Evolutionary conservation across 1,140 invertebrate species (phyloP).

Genomic region (Branchinecta lindahli): DNA sequence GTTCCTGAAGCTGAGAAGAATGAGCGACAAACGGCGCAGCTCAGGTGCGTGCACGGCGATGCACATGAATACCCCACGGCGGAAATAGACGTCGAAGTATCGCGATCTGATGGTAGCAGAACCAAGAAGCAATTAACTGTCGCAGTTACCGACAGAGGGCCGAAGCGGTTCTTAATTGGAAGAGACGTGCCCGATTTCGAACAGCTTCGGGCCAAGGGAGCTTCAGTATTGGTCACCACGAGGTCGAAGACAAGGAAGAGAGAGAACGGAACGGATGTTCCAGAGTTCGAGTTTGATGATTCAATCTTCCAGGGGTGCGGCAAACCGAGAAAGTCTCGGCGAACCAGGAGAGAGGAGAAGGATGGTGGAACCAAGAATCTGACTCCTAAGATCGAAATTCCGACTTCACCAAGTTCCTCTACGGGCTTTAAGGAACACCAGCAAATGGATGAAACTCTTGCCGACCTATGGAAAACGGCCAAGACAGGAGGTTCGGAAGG

Average conservation of each 20-base stretch:
- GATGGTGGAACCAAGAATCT: no score
- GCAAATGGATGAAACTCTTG: neutral
- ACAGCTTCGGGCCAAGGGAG: neutral
- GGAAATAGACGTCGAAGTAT: neutral
- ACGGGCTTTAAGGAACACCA: no score
- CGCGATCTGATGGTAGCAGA: neutral
- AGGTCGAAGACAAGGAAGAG: neutral
- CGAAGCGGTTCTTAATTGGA: neutral
- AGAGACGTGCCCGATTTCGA: neutral
- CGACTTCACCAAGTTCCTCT: no score
- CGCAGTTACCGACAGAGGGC: neutral
- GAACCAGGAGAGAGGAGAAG: neutral
- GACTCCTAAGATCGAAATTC: no score
- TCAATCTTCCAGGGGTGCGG: neutral
- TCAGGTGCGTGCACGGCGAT: slow-evolving; percentile 3
- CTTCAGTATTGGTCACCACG: neutral
- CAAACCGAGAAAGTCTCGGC: neutral
- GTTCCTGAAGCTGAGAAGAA: neutral
- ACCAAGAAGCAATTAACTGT: neutral
- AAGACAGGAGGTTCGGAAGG: neutral
- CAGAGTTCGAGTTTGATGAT: slow-evolving; percentile 4
- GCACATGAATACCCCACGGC: slow-evolving; percentile 7
- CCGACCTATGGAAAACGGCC: neutral
- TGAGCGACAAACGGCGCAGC: no score
- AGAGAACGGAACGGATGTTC: neutral